Conservation (phyloP, 2,888 invertebrate genomes). For the Tipula vernalis region DNA sequence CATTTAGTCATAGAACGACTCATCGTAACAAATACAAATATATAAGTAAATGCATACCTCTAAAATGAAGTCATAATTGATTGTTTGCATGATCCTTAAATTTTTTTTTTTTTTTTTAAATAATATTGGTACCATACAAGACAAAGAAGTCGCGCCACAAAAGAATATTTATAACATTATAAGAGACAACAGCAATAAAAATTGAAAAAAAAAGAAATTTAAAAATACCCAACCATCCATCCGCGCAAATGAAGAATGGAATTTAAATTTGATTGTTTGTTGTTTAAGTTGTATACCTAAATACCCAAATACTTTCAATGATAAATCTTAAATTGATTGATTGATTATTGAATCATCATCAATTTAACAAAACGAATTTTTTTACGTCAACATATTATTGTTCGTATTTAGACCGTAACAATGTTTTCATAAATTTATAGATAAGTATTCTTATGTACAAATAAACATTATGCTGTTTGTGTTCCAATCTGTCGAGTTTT, state of each 20-base stretch:
- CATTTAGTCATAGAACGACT: neutral
- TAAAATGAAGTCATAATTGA: neutral
- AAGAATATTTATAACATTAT: neutral
- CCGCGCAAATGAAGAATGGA: neutral
- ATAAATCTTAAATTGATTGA: neutral
- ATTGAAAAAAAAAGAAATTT: neutral
- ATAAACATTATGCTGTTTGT: neutral
- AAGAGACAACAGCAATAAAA: neutral
- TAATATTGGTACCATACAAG: neutral
- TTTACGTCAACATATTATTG: neutral
- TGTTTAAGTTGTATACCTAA: neutral
- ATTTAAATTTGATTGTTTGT: neutral
- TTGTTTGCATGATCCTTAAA: neutral
- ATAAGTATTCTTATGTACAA: neutral
- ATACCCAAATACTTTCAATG: neutral
- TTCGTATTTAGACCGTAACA: neutral
- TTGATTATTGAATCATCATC: neutral
- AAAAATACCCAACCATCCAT: neutral
- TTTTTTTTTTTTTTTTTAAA: neutral
- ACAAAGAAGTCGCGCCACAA: neutral
- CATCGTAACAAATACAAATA: neutral
- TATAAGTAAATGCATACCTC: neutral
- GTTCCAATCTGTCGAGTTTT: neutral
- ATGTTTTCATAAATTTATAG: neutral
- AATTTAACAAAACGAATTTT: neutral